Evolutionary conservation across 2,888 invertebrate genomes (phyloP), one percentile per base, ranked within the genome.

Genomic region (Drosophila meridiana): DNA sequence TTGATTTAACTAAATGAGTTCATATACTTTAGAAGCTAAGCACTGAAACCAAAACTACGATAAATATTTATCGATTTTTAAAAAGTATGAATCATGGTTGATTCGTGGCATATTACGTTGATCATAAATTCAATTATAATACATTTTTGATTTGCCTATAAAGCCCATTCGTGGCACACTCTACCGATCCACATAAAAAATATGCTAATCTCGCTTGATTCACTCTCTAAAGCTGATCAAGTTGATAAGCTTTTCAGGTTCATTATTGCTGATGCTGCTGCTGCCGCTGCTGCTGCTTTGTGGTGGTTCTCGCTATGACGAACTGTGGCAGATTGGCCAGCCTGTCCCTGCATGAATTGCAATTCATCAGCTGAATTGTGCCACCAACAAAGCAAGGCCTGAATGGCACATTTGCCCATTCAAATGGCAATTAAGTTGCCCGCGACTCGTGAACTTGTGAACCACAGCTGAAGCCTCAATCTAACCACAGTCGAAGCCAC

Each of bases 341-440:
- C 52, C 52, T 20, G 42, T n/a, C 42, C 3, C 11, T 36, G 0
- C 4, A 9, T 11, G 34, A 32, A 47, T 28, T 60, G 78, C 87
- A 64, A 90, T 89, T 73, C 90, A 83, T 86, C 90, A 90, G 73
- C 42, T 58, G 76, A 58, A 72, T 81, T 86, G 78, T 87, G 89
- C 85, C 85, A 90, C 90, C 85, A 86, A 90, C 90, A 86, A 75
- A 78, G 90, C 7, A 52, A 36, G 20, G 11, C 8, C 52, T 34
- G 52, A 52, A 36, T 52, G 69, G 83, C 68, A 68, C 81, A 76
- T 83, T 76, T 74, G 74, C 80, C 88, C 91, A 83, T 82, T 81
- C 81, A 83, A 83, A 82, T 80, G 88, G 84, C 90, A 90, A 87
- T 90, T 86, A 90, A 90, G 90, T 91, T 91, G 90, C 85, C 76